These are phyloP conservation scores for Thamnophis elegans DNA, from an alignment of 2,797 vertebrate genomes.

Conservation along the genomic window DNA sequence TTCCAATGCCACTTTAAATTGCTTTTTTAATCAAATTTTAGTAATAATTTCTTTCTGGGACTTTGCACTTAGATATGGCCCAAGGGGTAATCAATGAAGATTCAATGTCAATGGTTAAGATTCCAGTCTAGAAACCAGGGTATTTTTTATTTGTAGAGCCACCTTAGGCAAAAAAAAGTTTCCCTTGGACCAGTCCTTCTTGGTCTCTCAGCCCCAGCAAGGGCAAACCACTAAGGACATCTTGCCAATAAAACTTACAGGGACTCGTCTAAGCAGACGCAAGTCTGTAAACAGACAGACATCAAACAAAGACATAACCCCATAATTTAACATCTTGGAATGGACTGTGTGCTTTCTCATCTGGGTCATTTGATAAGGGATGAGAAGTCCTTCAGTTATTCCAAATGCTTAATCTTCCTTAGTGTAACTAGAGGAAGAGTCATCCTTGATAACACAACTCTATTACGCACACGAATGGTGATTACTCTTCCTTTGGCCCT, in stretches of 20 bases:
- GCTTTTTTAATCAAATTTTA: too few relatives aligned
- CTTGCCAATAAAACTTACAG: background rate
- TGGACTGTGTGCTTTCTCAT: background rate
- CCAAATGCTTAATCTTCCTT: background rate
- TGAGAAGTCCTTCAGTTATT: background rate
- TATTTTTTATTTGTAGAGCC: background rate
- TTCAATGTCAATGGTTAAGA: background rate
- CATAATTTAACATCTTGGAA: background rate
- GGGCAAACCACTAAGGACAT: too few relatives aligned
- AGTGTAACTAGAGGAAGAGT: background rate
- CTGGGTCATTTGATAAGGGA: background rate
- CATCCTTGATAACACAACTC: background rate
- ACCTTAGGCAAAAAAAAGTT: background rate
- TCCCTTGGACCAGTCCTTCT: background rate
- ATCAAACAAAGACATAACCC: background rate
- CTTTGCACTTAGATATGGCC: too few relatives aligned
- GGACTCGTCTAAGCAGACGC: background rate
- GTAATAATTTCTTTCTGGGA: too few relatives aligned
- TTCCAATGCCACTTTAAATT: too few relatives aligned
- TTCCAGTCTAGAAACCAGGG: background rate
- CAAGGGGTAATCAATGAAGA: too few relatives aligned
- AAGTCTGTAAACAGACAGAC: background rate
- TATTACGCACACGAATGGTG: too few relatives aligned
- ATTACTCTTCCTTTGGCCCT: background rate
- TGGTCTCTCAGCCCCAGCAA: background rate